These are phyloP conservation scores for Leuciscus idus DNA, from an alignment of 2,113 vertebrate species.

Conservation along the genomic window DNA sequence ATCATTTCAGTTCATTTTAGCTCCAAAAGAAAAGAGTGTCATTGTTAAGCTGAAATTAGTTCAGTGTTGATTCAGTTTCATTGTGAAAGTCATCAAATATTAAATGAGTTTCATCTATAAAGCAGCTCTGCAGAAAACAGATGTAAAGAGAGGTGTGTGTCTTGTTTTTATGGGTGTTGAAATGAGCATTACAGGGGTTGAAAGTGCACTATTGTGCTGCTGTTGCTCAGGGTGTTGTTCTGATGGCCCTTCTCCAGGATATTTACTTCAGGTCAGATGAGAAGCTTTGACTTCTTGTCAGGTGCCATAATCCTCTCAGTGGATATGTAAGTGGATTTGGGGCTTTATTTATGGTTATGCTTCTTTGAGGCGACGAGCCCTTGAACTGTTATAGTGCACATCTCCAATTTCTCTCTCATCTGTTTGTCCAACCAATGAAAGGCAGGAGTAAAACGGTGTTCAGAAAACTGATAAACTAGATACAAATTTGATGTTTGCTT, in stretches of 20 bases:
- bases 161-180: neutral
- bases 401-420: neutral
- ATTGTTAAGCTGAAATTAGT: too few relatives aligned
- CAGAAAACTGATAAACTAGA: neutral
- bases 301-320: constrained; percentile 13
- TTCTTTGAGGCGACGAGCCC: constrained; percentile 21
- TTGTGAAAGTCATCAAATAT: too few relatives aligned
- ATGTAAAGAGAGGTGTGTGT: neutral
- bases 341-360: constrained; percentile 4
- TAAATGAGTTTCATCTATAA: too few relatives aligned
- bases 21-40: too few relatives aligned
- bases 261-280: neutral
- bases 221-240: neutral
- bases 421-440: neutral
- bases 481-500: too few relatives aligned
- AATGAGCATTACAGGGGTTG: neutral
- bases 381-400: neutral
- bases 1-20: too few relatives aligned
- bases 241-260: neutral
- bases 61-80: too few relatives aligned
- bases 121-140: too few relatives aligned
- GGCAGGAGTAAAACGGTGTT: neutral
- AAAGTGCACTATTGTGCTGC: neutral
- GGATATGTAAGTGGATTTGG: constrained; percentile 26
- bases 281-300: neutral